Evolutionary conservation across 2,113 vertebrate genomes (phyloP).

Genomic region (Crotalus tigris): DNA sequence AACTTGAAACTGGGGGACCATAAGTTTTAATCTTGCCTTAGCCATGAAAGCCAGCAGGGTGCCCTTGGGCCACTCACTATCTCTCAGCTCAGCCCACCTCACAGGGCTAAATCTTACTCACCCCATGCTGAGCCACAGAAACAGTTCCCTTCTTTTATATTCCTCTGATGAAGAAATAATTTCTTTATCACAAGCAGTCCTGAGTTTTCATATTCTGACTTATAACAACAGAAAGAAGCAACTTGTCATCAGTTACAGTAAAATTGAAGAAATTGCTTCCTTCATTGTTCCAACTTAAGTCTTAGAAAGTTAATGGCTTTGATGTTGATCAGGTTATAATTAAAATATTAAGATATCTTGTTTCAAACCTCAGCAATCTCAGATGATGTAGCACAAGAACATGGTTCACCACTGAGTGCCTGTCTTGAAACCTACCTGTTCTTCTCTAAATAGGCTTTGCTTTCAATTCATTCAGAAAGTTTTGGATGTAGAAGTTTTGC

Average conservation of each 20-base stretch:
- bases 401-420: no score
- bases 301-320: not conserved
- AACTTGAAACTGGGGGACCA: not conserved
- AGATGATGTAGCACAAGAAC: no score
- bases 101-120: not conserved
- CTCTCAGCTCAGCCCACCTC: not conserved
- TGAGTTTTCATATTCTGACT: not conserved
- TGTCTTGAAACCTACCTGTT: no score
- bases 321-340: not conserved
- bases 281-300: not conserved
- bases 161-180: not conserved
- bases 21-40: not conserved
- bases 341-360: not conserved
- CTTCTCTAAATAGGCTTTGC: no score
- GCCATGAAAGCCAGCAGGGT: not conserved
- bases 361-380: no score
- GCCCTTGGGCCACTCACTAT: not conserved
- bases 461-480: no score
- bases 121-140: not conserved
- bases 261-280: no score
- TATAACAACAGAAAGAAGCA: not conserved
- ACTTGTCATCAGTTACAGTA: no score
- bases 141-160: not conserved
- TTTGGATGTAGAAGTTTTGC: no score
- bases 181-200: not conserved